These are phyloP conservation scores for Anguilla pacifica DNA, from an alignment of 2,797 vertebrate species.

Conservation along the genomic window DNA sequence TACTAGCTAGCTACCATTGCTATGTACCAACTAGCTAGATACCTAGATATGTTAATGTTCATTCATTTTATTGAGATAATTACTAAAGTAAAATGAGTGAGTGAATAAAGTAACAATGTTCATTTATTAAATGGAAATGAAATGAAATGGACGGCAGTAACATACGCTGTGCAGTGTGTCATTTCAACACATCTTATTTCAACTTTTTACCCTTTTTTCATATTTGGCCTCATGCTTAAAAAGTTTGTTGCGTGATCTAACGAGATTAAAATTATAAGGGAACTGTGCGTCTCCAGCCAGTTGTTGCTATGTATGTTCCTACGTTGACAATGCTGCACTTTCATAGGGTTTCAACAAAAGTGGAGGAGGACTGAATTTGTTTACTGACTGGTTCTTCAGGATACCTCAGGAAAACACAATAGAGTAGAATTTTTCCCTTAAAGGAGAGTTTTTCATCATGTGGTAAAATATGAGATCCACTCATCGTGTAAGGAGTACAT, in stretches of 20 bases:
- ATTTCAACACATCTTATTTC: background rate
- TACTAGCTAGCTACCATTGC: background rate
- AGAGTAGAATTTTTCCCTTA: background rate
- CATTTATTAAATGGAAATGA: background rate
- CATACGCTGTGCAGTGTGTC: background rate
- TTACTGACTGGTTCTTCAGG: background rate
- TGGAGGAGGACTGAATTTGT: background rate
- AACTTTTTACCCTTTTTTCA: background rate
- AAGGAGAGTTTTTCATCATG: background rate
- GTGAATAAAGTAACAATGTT: background rate
- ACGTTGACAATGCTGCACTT: background rate
- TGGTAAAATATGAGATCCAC: slow-evolving; percentile 1
- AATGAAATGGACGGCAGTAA: background rate
- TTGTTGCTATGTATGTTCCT: background rate
- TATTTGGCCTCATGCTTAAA: background rate
- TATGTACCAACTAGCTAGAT: background rate
- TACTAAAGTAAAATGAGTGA: background rate
- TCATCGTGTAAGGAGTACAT: slow-evolving; percentile 21
- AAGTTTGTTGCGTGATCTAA: background rate
- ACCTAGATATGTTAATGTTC: background rate
- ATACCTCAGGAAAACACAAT: slow-evolving; percentile 37
- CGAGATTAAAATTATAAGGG: background rate
- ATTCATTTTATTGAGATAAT: background rate
- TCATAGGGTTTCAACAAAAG: background rate
- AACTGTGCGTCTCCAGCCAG: background rate